phyloP scores from a whole-genome alignment of 2,888 invertebrate species.

The Acronicta psi region DNA sequence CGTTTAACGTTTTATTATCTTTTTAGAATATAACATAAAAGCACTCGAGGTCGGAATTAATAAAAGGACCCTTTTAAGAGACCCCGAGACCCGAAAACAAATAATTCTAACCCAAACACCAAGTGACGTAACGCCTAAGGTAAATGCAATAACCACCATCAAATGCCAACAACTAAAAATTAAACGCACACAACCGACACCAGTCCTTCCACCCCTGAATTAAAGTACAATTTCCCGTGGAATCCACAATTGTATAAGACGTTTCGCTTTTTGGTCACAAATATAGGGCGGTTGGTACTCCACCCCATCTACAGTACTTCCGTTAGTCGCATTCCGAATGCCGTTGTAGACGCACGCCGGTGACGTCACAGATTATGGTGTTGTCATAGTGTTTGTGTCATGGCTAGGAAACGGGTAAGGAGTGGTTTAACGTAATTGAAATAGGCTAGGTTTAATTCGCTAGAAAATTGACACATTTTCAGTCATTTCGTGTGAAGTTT shows the following conservation, averaged over 20 bases:
- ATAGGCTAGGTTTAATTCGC: slow-evolving; percentile 41
- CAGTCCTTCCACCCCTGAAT: slow-evolving; percentile 38
- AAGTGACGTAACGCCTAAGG: slow-evolving; percentile 55
- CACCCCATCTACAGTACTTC: slow-evolving; percentile 66
- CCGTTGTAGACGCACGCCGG: slow-evolving; percentile 62
- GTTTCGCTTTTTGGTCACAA: slow-evolving; percentile 58
- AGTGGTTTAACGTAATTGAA: slow-evolving; percentile 50
- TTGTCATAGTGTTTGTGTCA: slow-evolving; percentile 64
- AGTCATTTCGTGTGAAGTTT: slow-evolving; percentile 1
- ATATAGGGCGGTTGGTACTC: slow-evolving; percentile 75
- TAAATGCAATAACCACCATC: slow-evolving; percentile 64
- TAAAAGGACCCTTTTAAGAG: slow-evolving; percentile 34
- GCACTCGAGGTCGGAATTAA: slow-evolving; percentile 26
- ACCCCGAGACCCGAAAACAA: slow-evolving; percentile 41
- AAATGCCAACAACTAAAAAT: slow-evolving; percentile 50
- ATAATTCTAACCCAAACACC: slow-evolving; percentile 46
- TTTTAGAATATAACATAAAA: slow-evolving; percentile 19
- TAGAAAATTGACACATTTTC: slow-evolving; percentile 29
- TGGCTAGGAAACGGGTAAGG: slow-evolving; percentile 86
- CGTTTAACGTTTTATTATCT: slow-evolving; percentile 1
- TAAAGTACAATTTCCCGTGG: slow-evolving; percentile 53
- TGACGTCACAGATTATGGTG: slow-evolving; percentile 54
- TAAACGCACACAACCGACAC: slow-evolving; percentile 33
- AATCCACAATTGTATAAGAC: slow-evolving; percentile 60
- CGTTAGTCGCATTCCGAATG: slow-evolving; percentile 71